Percentiles rank a stretch among this genome's conserved stretches.
phyloP scores from a whole-genome alignment of 92 coral and sea anemone genomes.

The Zoanthus gigantus region DNA sequence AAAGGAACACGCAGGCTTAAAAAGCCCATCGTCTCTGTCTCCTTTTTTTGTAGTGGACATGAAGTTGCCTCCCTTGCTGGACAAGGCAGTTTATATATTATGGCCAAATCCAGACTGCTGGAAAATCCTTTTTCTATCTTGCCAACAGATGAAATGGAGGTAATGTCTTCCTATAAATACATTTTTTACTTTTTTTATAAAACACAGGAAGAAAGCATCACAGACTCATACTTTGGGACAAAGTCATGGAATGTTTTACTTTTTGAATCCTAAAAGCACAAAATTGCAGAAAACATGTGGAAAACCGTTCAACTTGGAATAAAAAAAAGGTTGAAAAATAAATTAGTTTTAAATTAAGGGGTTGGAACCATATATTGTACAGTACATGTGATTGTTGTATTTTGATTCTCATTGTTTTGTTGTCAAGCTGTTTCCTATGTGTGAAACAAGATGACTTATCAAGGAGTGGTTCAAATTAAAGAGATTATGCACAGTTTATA shows the following conservation, averaged over 20 bases:
- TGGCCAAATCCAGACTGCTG: not conserved
- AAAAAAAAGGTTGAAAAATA: not conserved
- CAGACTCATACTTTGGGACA: not conserved
- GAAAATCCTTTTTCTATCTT: not conserved
- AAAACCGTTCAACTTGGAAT: not conserved
- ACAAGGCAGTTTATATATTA: not conserved
- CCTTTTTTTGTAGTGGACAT: not conserved
- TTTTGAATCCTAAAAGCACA: not conserved
- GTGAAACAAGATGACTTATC: not conserved
- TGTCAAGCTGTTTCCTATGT: not conserved
- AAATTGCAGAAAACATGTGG: not conserved
- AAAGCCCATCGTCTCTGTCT: not conserved
- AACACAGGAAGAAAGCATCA: not conserved
- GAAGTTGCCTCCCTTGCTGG: conserved; percentile 6
- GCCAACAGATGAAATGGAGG: conserved; percentile 9
- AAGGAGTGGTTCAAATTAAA: not conserved
- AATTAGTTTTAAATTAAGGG: not conserved
- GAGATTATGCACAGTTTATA: not conserved
- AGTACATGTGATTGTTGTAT: not conserved
- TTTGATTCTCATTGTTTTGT: not conserved
- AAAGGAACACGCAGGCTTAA: conserved; percentile 1
- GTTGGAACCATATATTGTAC: not conserved
- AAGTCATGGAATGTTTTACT: not conserved
- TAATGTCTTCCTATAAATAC: not conserved
- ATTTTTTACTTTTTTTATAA: not conserved